Evolutionary conservation across 1,140 invertebrate genomes (phyloP).

Genomic region (Araneus ventricosus): DNA sequence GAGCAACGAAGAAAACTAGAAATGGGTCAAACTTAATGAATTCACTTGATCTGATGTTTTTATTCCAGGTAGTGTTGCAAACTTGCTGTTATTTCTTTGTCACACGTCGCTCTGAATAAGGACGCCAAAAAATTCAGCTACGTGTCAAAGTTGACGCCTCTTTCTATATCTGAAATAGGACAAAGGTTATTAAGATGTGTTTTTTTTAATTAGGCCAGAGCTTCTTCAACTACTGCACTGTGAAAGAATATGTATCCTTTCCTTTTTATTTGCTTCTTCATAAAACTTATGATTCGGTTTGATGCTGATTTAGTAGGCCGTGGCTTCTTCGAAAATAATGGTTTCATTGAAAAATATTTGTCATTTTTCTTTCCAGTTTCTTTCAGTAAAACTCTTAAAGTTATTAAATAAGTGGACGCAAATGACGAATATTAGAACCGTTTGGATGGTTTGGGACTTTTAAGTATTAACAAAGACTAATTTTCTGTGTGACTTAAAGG

Average conservation of each 20-base stretch:
- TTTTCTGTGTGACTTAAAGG: no score
- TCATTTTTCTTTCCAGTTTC: no score
- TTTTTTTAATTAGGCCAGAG: neutral
- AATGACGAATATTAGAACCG: no score
- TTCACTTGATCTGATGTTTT: slow-evolving; percentile 37
- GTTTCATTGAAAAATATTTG: no score
- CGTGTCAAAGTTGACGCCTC: slow-evolving; percentile 34
- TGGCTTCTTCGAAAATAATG: no score
- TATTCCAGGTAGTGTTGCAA: slow-evolving; percentile 42
- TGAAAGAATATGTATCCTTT: neutral
- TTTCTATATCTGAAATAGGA: slow-evolving; percentile 34
- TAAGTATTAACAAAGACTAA: no score
- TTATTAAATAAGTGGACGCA: no score
- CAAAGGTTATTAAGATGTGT: neutral
- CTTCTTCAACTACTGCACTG: neutral
- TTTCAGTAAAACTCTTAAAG: no score
- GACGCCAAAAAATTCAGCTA: slow-evolving; percentile 1
- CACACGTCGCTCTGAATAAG: slow-evolving; percentile 40
- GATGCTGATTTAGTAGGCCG: no score
- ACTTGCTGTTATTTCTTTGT: slow-evolving; percentile 59
- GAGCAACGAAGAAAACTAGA: neutral
- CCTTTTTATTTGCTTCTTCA: neutral
- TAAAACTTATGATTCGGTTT: neutral
- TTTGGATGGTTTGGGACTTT: no score
- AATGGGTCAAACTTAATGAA: slow-evolving; percentile 43